Base-by-base conservation (phyloP, 2,113 vertebrate species). In the Campylorhamphus procurvoides region DNA sequence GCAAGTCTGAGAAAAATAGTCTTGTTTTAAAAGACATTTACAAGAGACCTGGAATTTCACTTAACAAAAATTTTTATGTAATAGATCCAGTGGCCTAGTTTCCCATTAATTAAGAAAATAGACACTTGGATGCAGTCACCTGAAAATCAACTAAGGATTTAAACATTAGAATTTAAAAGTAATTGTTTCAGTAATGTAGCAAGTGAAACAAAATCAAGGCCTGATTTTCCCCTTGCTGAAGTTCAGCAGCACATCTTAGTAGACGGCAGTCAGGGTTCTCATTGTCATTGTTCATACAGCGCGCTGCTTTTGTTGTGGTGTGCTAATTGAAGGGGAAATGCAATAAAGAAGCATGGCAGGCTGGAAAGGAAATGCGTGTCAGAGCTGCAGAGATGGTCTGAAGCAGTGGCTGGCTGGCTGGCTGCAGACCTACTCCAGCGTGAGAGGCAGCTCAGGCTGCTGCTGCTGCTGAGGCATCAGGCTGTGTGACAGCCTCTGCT, bases 41-140 rank as follows among this genome's bases (percentile, higher is more conserved):
- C 33, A 28, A 71, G 62, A 78, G 81, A 63, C 74, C 90, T 93
- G 88, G 94, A 87, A 94, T 97, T 77, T 93, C 79, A 87, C 89
- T 94, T 89, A 76, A 95, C 40, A 74, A 49, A 47, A 63, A 14
- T 19, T 73, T 87, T 95, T 77, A 93, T 90, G 47, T 96, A 96
- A 88, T 85, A 79, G 86, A 71, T 94, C 87, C 33, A 84, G 93
- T 90, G 81, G 72, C 92, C 90, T 92, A 90, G 77, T 97, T 97
- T 93, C 80, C 39, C 35, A 31, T 95, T 92, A 78, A 81, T 71
- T 96, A 96, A 93, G 77, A 90, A 82, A 87, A 92, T 69, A 79
- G 89, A 71, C 74, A 55, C 60, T 96, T 83, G 83, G 86, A 91
- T 84, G 29, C 80, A 80, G 40, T 67, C 88, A 64, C 89, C 62